phyloP scores from a whole-genome alignment of 2,888 invertebrate species.

The Plusia festucae region DNA sequence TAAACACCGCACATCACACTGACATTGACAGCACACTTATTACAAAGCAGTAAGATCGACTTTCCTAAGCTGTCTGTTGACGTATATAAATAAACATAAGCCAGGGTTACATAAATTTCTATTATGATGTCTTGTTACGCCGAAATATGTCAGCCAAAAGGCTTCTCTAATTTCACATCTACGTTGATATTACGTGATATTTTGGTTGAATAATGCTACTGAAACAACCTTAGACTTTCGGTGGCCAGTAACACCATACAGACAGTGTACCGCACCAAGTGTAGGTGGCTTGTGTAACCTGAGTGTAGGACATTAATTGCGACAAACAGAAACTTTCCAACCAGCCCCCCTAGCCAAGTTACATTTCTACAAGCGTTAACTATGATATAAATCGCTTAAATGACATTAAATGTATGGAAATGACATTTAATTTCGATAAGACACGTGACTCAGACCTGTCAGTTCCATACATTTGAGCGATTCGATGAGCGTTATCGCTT shows the following conservation, averaged over 20 bases:
- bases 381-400: too few species aligned
- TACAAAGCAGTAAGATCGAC: neutral
- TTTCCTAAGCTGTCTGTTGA: neutral
- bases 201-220: neutral
- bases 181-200: slow-evolving; percentile 15
- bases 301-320: too few species aligned
- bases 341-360: too few species aligned
- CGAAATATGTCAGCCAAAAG: slow-evolving; percentile 28
- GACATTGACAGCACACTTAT: neutral
- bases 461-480: too few species aligned
- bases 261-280: too few species aligned
- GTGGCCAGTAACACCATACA: neutral
- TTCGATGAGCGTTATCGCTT: too few species aligned
- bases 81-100: neutral
- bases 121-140: slow-evolving; percentile 5
- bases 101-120: neutral
- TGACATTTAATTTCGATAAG: too few species aligned
- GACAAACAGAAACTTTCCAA: too few species aligned
- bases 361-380: too few species aligned
- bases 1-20: neutral
- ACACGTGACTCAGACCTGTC: too few species aligned
- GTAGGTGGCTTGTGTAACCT: neutral
- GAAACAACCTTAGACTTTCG: too few species aligned
- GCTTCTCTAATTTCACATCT: slow-evolving; percentile 15
- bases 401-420: too few species aligned